These are phyloP conservation scores for Epinotia demarniana DNA, from an alignment of 2,888 invertebrate genomes.

Conservation along the genomic window DNA sequence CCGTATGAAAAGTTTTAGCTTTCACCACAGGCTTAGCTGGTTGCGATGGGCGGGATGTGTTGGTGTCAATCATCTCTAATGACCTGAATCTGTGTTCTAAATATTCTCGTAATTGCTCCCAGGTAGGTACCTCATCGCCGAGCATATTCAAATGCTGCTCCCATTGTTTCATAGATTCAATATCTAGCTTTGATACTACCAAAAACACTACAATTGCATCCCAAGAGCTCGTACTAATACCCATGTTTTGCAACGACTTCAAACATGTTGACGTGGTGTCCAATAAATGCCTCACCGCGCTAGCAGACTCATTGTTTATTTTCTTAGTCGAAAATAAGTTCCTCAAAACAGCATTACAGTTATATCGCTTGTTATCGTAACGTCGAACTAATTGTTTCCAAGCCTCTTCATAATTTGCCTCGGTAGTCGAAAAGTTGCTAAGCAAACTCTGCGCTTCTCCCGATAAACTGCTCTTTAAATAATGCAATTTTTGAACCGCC, in stretches of 20 bases:
- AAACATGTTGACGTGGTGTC: constrained; percentile 21
- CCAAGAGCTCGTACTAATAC: constrained; percentile 8
- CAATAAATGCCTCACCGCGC: constrained; percentile 1
- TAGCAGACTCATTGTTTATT: too few relatives aligned
- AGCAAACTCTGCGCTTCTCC: too few relatives aligned
- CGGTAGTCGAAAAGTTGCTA: too few relatives aligned
- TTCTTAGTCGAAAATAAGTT: too few relatives aligned
- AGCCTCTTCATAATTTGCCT: too few relatives aligned
- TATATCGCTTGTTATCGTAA: too few relatives aligned
- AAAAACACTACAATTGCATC: constrained; percentile 8
- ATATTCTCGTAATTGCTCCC: constrained; percentile 4
- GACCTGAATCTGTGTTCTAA: constrained; percentile 17
- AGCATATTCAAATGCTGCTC: constrained; percentile 12
- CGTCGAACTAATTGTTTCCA: too few relatives aligned
- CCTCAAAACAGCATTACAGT: too few relatives aligned
- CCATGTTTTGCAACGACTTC: constrained; percentile 26
- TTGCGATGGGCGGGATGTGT: constrained; percentile 1
- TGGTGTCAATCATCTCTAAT: constrained; percentile 25
- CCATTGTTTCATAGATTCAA: constrained; percentile 16
- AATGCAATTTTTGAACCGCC: too few relatives aligned
- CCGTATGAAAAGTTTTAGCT: constrained; percentile 6
- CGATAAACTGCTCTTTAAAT: too few relatives aligned
- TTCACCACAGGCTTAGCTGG: not conserved
- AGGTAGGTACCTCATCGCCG: constrained; percentile 10
- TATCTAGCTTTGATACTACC: constrained; percentile 14